These are phyloP conservation scores for Drosophila malerkotliana DNA, from an alignment of 1,140 invertebrate genomes.

Conservation along the genomic window DNA sequence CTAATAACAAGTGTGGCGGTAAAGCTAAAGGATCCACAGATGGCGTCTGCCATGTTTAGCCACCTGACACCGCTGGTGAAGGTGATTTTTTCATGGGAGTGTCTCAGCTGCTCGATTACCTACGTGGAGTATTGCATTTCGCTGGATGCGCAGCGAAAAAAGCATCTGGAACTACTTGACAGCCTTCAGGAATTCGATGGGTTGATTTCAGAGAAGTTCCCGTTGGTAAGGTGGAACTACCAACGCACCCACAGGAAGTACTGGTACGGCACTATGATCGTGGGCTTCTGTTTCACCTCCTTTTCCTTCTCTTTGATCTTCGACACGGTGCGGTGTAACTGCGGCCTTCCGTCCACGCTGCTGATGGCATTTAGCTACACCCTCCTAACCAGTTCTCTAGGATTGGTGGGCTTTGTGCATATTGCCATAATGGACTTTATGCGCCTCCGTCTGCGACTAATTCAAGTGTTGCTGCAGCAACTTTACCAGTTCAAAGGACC, in stretches of 20 bases:
- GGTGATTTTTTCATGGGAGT: slow-evolving; percentile 60
- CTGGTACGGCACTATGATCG: slow-evolving; percentile 37
- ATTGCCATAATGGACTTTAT: slow-evolving; percentile 68
- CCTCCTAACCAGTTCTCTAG: slow-evolving; percentile 50
- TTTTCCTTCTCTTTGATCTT: slow-evolving; percentile 55
- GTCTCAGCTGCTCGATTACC: slow-evolving; percentile 46
- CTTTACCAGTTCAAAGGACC: slow-evolving; percentile 1
- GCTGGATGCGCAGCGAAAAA: slow-evolving; percentile 34
- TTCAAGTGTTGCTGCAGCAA: slow-evolving; percentile 53
- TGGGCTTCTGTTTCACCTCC: slow-evolving; percentile 34
- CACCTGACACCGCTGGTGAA: slow-evolving; percentile 58
- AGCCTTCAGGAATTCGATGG: slow-evolving; percentile 58
- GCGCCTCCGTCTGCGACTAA: slow-evolving; percentile 61
- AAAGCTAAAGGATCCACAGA: slow-evolving; percentile 39
- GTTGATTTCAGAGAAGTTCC: slow-evolving; percentile 38
- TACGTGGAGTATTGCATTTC: slow-evolving; percentile 47
- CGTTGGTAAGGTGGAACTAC: slow-evolving; percentile 64
- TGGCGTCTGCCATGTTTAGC: slow-evolving; percentile 55
- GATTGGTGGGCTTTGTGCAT: slow-evolving; percentile 58
- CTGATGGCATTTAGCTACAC: slow-evolving; percentile 56
- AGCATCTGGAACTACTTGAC: slow-evolving; percentile 38
- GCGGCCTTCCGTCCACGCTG: slow-evolving; percentile 56
- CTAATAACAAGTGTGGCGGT: slow-evolving; percentile 39
- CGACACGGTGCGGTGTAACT: slow-evolving; percentile 49
- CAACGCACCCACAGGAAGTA: slow-evolving; percentile 57